Evolutionary conservation across 2,113 vertebrate genomes (phyloP).

Genomic region (Aptenodytes forsteri): DNA sequence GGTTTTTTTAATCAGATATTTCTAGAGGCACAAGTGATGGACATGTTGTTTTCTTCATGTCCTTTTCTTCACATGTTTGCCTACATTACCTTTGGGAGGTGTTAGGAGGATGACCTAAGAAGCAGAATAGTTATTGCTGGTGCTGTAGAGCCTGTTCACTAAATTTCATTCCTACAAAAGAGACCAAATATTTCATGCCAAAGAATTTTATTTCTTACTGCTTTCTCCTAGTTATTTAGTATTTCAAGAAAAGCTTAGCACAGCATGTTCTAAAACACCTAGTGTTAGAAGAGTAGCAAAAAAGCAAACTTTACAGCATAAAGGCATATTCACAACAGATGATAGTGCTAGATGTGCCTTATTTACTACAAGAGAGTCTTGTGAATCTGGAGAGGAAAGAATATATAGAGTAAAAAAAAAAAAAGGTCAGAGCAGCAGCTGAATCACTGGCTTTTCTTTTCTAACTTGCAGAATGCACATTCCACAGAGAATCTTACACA

Average conservation of each 20-base stretch:
- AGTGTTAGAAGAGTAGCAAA: neutral
- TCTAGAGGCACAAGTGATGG: neutral
- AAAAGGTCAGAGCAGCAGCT: neutral
- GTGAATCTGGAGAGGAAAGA: neutral
- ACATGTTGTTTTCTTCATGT: neutral
- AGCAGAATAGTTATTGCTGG: neutral
- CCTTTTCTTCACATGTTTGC: neutral
- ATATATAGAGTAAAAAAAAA: neutral
- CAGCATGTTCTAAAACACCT: neutral
- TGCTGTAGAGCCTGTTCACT: neutral
- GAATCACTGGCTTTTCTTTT: neutral
- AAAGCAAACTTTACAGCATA: neutral
- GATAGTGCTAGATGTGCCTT: neutral
- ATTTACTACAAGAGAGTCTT: neutral
- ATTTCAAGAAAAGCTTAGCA: neutral
- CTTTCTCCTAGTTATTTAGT: neutral
- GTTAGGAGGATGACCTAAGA: neutral
- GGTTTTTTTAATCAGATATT: neutral
- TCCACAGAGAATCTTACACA: neutral
- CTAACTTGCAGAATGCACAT: neutral
- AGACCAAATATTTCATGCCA: neutral
- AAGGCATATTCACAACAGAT: neutral
- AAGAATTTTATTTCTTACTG: neutral
- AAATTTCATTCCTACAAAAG: neutral
- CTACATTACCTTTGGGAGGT: neutral